phyloP scores from a whole-genome alignment of 2,888 invertebrate species.

The Drosophila maculinotata region DNA sequence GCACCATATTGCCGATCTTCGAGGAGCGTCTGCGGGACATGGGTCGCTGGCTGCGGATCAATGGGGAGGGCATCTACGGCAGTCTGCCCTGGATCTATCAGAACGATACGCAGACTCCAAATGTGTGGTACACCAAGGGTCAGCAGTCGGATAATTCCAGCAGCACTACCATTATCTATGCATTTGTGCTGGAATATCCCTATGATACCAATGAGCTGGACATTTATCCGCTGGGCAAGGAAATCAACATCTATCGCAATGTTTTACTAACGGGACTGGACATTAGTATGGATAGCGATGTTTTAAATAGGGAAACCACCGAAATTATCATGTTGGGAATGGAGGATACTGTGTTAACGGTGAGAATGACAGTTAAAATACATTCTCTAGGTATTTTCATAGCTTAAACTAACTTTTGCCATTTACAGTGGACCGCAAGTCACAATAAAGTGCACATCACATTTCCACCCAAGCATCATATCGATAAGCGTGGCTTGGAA shows the following conservation, averaged over 20 bases:
- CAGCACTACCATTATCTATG: slow-evolving; percentile 86
- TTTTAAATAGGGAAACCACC: slow-evolving; percentile 52
- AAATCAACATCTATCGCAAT: slow-evolving; percentile 39
- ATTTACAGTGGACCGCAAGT: slow-evolving; percentile 74
- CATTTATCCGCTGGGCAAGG: slow-evolving; percentile 85
- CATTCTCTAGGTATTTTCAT: accelerated
- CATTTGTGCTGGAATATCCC: slow-evolving; percentile 90
- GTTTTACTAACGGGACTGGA: slow-evolving; percentile 69
- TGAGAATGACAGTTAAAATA: slow-evolving; percentile 17
- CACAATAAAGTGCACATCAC: slow-evolving; percentile 72
- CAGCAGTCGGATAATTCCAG: slow-evolving; percentile 72
- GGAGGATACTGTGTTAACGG: slow-evolving; percentile 68
- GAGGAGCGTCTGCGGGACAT: slow-evolving; percentile 92
- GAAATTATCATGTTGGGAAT: slow-evolving; percentile 86
- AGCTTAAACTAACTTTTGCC: slow-evolving; percentile 43
- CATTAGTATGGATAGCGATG: slow-evolving; percentile 24
- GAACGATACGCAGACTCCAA: slow-evolving; percentile 90
- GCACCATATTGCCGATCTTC: slow-evolving; percentile 93
- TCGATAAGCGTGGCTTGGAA: slow-evolving; percentile 81
- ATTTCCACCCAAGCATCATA: slow-evolving; percentile 83
- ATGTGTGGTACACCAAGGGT: slow-evolving; percentile 91
- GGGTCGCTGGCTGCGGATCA: slow-evolving; percentile 92
- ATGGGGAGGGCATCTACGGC: slow-evolving; percentile 94
- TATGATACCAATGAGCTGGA: slow-evolving; percentile 85
- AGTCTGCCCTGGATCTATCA: slow-evolving; percentile 92